Percentiles rank a stretch among this genome's conserved stretches.
Evolutionary conservation across 2,797 vertebrate species (phyloP).

Genomic region (Lithobates sylvaticus): DNA sequence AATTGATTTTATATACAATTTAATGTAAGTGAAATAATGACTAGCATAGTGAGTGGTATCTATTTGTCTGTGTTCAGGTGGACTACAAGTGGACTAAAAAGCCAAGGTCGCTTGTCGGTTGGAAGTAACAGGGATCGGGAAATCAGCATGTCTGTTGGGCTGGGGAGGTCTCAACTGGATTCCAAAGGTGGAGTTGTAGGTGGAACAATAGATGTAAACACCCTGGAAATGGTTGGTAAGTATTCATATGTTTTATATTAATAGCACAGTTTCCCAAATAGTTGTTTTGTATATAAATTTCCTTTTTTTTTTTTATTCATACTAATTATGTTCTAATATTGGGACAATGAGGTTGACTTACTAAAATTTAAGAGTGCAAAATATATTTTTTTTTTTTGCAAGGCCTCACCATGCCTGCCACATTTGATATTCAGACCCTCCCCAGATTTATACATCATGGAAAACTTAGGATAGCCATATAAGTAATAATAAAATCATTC

Average conservation of each 20-base stretch:
- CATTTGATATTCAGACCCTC: no score
- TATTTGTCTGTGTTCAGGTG: slow-evolving; percentile 77
- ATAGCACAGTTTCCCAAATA: no score
- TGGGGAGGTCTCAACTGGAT: slow-evolving; percentile 96
- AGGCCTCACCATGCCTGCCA: no score
- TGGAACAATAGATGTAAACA: slow-evolving; percentile 97
- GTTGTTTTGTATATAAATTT: no score
- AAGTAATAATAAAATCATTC: no score
- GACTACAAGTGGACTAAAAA: slow-evolving; percentile 98
- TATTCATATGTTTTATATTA: slow-evolving; percentile 64
- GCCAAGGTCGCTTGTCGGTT: slow-evolving; percentile 95
- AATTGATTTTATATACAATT: neutral
- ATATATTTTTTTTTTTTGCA: no score
- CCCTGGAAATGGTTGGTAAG: slow-evolving; percentile 99
- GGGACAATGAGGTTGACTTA: no score
- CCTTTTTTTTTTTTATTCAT: no score
- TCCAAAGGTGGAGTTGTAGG: slow-evolving; percentile 98
- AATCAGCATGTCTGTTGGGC: slow-evolving; percentile 97
- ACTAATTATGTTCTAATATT: no score
- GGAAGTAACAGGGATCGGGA: slow-evolving; percentile 96
- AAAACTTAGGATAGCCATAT: no score
- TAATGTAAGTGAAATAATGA: neutral
- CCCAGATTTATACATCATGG: no score
- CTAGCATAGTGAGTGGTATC: neutral
- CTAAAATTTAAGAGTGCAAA: no score